Base-by-base conservation (phyloP, 2,113 vertebrate genomes). In the Piliocolobus tephrosceles region DNA sequence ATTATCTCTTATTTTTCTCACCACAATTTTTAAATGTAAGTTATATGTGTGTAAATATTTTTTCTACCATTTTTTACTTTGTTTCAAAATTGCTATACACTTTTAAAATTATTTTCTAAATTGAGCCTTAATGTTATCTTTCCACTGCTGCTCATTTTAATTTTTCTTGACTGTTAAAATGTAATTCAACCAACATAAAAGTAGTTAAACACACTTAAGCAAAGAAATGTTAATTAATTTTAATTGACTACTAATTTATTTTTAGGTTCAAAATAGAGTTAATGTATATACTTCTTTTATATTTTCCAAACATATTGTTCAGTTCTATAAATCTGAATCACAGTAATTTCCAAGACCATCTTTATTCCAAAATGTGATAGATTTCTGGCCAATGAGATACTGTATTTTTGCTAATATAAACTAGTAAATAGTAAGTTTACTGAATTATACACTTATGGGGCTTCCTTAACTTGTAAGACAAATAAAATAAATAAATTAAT, bases 401-500 rank as follows among this genome's bases (percentile, higher is more conserved):
- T 16, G 32, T 79, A 52, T 80, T 80, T 52, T 80, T 80, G 32
- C 32, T 12, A 50, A 7, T n/a, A 52, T 80, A 55, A 22, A 6
- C 20, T 35, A 35, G 1, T n/a, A 38, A 38, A 80, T 50, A 55
- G 50, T 55, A 55, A 55, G 3, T 35, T 80, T 80, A 55, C 32
- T 45, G 30, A 64, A 66, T 45, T 45, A 45, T 47, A 5, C 27
- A 64, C 17, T 66, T 66, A 84, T 35, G 40, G 9, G 64, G 40
- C 40, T 64, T 66, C 16, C 8, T 18, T 32, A 32, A 45, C 58
- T 45, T 45, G 11, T 45, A 66, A 45, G 22, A 45, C 5, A 84
- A 32, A 35, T 84, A 8, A 4, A 55, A 55, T 20, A 0, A 55
- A 55, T 55, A 0, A 55, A 55, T 55, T 20, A 55, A 8, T 55